These are phyloP conservation scores for Drosophila mojavensis DNA, from an alignment of 1,140 invertebrate genomes.

Conservation along the genomic window DNA sequence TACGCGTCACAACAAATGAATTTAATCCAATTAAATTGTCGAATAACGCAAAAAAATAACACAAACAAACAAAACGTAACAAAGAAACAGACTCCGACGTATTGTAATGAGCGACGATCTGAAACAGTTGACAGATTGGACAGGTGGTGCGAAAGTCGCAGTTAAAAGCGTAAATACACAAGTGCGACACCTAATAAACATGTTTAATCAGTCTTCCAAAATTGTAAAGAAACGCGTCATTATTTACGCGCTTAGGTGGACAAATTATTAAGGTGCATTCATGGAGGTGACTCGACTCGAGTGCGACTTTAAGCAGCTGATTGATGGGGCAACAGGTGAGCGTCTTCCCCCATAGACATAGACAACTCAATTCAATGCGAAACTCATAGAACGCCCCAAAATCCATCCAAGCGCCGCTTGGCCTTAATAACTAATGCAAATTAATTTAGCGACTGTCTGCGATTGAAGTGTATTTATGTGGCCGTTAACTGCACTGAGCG, in stretches of 20 bases:
- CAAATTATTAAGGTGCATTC: slow-evolving; percentile 31
- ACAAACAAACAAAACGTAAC: slow-evolving; percentile 22
- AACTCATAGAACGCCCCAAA: slow-evolving; percentile 69
- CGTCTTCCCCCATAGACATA: not conserved
- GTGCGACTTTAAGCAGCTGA: slow-evolving; percentile 47
- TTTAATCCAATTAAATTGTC: slow-evolving; percentile 70
- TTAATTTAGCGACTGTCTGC: slow-evolving; percentile 58
- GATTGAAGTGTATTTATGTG: slow-evolving; percentile 57
- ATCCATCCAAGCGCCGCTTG: slow-evolving; percentile 41
- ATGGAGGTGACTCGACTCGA: slow-evolving; percentile 27
- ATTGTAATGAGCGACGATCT: not conserved
- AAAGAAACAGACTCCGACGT: slow-evolving; percentile 15
- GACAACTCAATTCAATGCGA: slow-evolving; percentile 52
- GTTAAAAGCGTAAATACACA: slow-evolving; percentile 12
- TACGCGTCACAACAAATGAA: slow-evolving; percentile 51
- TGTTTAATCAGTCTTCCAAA: slow-evolving; percentile 26
- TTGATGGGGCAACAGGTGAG: slow-evolving; percentile 25
- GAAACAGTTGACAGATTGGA: slow-evolving; percentile 46
- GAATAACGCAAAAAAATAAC: slow-evolving; percentile 41
- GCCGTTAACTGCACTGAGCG: slow-evolving; percentile 33
- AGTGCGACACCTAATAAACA: slow-evolving; percentile 33
- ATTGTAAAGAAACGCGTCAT: slow-evolving; percentile 26
- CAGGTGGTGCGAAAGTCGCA: slow-evolving; percentile 31
- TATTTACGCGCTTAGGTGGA: slow-evolving; percentile 34
- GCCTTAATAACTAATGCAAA: slow-evolving; percentile 77